Evolutionary conservation across 2,113 vertebrate species (phyloP), one percentile per base, ranked within the genome.

Genomic region (Poeciliopsis prolifica): DNA sequence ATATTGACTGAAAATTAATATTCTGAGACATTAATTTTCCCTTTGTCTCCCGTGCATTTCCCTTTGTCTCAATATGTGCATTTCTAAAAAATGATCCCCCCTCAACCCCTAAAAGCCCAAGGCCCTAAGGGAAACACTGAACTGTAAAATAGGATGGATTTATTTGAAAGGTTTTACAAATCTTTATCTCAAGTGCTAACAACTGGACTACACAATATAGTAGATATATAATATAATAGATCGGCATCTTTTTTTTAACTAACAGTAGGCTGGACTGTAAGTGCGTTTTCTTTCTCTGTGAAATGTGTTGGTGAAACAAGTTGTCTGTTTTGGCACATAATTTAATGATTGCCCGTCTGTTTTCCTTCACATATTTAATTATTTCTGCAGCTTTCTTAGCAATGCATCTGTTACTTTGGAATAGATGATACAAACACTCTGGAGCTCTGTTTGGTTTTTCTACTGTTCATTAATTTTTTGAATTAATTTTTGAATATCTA

Each of bases 361-460:
- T 86, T 69, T 48, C 4, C 61, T 54, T 78, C 13, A 69, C 51
- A 75, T 61, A 33, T 75, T 84, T 69, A 66, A 69, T 77, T 72
- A 68, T 82, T 79, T 64, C 70, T 65, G 61, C 67, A 29, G 44
- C 35, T 65, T 63, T 72, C 44, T 60, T 65, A 75, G 58, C n/a
- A 10, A 33, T 40, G 58, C 37, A 35, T 76, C 77, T 80, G 73
- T 72, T 77, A 67, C 64, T 72, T 72, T 82, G 74, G 76, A 74
- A 67, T 28, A 78, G 44, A 60, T 58, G 1, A 65, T 33, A 29
- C 1, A 17, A 1, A 12, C 35, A 60, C 35, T 48, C 58, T 35
- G n/a, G 22, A 75, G 44, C 7, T 5, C 7, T 72, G 22, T 48
- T 44, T 7, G 8, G 14, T 77, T 11, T 72, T 73, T 30, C 8